A percentile compares a stretch with the other conserved stretches of the same genome.
These are phyloP conservation scores for Frieseomelitta varia DNA, from an alignment of 1,140 invertebrate species.

Conservation along the genomic window DNA sequence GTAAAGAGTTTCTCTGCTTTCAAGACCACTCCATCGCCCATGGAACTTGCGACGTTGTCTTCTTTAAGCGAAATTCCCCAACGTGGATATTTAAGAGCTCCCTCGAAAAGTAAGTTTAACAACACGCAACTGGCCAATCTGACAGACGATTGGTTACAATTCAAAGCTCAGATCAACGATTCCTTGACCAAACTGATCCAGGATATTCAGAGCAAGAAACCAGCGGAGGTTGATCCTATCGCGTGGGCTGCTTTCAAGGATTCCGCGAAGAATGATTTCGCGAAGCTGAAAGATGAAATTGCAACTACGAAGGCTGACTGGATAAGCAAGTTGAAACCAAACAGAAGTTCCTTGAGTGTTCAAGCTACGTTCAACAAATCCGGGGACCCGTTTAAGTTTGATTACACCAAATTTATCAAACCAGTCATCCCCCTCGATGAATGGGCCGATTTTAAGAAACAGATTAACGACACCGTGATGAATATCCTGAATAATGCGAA, in stretches of 20 bases:
- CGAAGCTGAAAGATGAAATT: slow-evolving; percentile 43
- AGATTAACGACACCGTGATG: slow-evolving; percentile 50
- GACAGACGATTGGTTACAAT: slow-evolving; percentile 50
- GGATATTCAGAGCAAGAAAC: slow-evolving; percentile 24
- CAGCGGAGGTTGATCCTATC: slow-evolving; percentile 13
- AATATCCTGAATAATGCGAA: slow-evolving; percentile 23
- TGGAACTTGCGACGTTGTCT: not conserved
- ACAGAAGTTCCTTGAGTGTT: not conserved
- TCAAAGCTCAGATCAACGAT: slow-evolving; percentile 36
- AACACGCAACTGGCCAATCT: slow-evolving; percentile 1
- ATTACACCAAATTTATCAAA: slow-evolving; percentile 10
- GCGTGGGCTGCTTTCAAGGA: slow-evolving; percentile 42
- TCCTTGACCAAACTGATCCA: slow-evolving; percentile 17
- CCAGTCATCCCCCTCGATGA: slow-evolving; percentile 21
- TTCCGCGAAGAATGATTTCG: slow-evolving; percentile 31
- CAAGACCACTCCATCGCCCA: not conserved
- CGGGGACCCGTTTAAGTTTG: not conserved
- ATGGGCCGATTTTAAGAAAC: slow-evolving; percentile 60
- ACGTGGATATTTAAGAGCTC: too few species aligned
- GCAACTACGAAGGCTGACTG: slow-evolving; percentile 17
- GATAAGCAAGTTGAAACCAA: not conserved
- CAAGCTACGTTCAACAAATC: not conserved
- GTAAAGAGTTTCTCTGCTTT: slow-evolving; percentile 35
- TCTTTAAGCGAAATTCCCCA: not conserved
- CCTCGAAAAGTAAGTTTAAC: not conserved